Percentiles rank a stretch among this genome's conserved stretches.
phyloP scores from a whole-genome alignment of 2,888 invertebrate species.

The Epinotia demarniana region DNA sequence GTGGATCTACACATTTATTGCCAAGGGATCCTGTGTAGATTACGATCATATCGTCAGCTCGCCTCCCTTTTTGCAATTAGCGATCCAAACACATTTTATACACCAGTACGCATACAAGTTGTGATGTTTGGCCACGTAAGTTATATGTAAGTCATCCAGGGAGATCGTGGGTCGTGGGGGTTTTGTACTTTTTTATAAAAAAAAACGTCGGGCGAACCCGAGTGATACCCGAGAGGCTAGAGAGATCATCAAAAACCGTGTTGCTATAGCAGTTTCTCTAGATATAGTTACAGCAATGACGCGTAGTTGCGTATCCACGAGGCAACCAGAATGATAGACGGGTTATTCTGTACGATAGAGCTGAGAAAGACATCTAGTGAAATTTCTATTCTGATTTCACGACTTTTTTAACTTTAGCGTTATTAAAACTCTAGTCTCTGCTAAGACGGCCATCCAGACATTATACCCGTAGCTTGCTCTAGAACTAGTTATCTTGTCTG shows the following conservation, averaged over 20 bases:
- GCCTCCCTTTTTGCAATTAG: constrained; percentile 36
- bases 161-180: constrained; percentile 59
- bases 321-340: too few relatives aligned
- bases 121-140: constrained; percentile 80
- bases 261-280: background rate
- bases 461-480: background rate
- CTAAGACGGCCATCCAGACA: constrained; percentile 16
- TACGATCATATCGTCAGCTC: background rate
- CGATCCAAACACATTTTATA: constrained; percentile 55
- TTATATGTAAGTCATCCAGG: constrained; percentile 76
- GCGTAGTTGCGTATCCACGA: too few relatives aligned
- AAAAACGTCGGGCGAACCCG: constrained; percentile 18
- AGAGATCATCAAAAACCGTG: background rate
- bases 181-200: constrained; percentile 61
- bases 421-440: constrained; percentile 15
- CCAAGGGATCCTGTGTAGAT: background rate
- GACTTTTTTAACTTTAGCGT: background rate
- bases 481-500: background rate
- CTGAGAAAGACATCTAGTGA: background rate
- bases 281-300: background rate
- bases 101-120: constrained; percentile 61
- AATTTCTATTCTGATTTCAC: background rate
- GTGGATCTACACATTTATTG: background rate
- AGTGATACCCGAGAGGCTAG: constrained; percentile 16
- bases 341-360: too few relatives aligned